These are phyloP conservation scores for Drosophila tani DNA, from an alignment of 1,140 invertebrate genomes.

Conservation along the genomic window DNA sequence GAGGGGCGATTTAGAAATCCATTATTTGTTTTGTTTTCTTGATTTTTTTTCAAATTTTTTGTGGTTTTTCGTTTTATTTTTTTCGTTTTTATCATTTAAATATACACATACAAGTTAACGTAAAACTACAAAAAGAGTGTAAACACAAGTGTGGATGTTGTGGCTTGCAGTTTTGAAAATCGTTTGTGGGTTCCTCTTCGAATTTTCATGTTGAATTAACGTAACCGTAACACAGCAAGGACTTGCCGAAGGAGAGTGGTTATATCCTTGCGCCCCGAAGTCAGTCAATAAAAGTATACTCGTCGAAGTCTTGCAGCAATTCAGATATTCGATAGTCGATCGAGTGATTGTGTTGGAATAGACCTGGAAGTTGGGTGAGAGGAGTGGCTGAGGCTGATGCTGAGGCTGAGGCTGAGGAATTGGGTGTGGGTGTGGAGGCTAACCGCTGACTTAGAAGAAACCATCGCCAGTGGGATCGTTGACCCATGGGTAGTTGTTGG, in stretches of 20 bases:
- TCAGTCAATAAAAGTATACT: conserved; percentile 68
- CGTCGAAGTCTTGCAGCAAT: conserved; percentile 74
- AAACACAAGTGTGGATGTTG: conserved; percentile 57
- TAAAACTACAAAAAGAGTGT: conserved; percentile 81
- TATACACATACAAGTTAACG: conserved; percentile 83
- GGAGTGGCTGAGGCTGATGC: conserved; percentile 15
- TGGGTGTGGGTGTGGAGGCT: conserved; percentile 21
- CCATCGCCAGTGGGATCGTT: conserved; percentile 97
- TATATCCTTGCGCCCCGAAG: conserved; percentile 45
- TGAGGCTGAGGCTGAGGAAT: not conserved
- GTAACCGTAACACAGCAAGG: conserved; percentile 80
- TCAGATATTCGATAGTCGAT: conserved; percentile 52
- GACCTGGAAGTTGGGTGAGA: conserved; percentile 36
- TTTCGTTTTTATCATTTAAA: conserved; percentile 72
- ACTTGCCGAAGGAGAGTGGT: conserved; percentile 47
- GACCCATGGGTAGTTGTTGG: conserved; percentile 93
- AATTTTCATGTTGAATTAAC: conserved; percentile 57
- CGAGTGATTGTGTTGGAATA: conserved; percentile 47
- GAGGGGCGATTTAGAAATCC: conserved; percentile 19
- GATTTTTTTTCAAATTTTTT: conserved; percentile 55
- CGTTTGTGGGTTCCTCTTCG: conserved; percentile 38
- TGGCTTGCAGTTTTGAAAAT: conserved; percentile 57
- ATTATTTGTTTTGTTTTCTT: conserved; percentile 31
- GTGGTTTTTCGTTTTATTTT: conserved; percentile 53
- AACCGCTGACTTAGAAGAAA: conserved; percentile 90